Conservation (phyloP, 1,140 invertebrate species). For the Cecropterus lyciades region DNA sequence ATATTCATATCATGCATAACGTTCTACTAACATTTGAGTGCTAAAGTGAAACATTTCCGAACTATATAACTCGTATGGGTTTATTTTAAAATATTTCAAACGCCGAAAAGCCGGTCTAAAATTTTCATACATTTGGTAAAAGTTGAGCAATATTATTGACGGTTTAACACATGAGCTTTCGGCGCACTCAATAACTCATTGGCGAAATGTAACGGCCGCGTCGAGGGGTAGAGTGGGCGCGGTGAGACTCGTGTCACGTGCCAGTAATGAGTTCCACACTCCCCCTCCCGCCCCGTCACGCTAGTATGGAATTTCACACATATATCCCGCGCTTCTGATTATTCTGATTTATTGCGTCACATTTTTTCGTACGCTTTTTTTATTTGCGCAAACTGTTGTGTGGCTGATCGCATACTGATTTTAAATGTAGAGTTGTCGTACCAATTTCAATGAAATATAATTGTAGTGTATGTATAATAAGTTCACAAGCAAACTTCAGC, state of each 20-base stretch:
- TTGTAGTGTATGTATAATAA: too few species aligned
- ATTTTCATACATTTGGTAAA: constrained; percentile 34
- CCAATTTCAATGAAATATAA: too few species aligned
- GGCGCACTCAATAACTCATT: constrained; percentile 81
- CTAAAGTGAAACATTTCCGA: constrained; percentile 31
- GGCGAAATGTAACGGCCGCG: constrained; percentile 68
- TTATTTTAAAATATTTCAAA: constrained; percentile 22
- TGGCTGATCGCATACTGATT: not conserved
- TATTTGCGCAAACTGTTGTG: constrained; percentile 17
- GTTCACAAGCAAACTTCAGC: too few species aligned
- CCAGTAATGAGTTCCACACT: constrained; percentile 73
- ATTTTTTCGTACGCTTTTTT: constrained; percentile 58
- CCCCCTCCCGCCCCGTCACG: constrained; percentile 55
- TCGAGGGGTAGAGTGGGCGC: constrained; percentile 57
- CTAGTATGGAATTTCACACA: constrained; percentile 78
- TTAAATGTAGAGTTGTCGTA: not conserved
- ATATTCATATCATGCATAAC: constrained; percentile 8
- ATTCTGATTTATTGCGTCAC: constrained; percentile 71
- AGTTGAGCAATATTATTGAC: constrained; percentile 47
- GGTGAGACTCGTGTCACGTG: constrained; percentile 75
- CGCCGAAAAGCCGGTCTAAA: constrained; percentile 11
- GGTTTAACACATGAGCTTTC: constrained; percentile 71
- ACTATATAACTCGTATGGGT: constrained; percentile 18
- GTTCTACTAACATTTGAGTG: constrained; percentile 6
- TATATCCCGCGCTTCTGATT: constrained; percentile 64